Conservation (phyloP, 2,888 invertebrate species). For the Daptonema setosum region DNA sequence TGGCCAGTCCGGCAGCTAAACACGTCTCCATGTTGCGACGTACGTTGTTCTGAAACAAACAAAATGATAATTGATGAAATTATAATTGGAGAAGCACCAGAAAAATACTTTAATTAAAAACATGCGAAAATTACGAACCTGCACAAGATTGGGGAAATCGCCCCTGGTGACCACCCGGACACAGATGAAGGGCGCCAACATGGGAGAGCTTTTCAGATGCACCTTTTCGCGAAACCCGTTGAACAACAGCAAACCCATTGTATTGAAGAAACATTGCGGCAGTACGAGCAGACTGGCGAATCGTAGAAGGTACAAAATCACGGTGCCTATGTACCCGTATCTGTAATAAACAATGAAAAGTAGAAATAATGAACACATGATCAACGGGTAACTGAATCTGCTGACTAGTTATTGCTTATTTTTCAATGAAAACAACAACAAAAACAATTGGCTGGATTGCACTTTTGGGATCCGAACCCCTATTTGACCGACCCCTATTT, state of each 20-base stretch:
- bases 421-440: neutral
- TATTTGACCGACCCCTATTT: too few species aligned
- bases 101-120: constrained; percentile 1
- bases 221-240: constrained; percentile 86
- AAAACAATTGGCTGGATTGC: neutral
- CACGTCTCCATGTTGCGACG: constrained; percentile 21
- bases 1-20: constrained; percentile 65
- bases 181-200: constrained; percentile 77
- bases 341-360: neutral
- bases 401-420: too few species aligned
- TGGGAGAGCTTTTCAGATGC: constrained; percentile 60
- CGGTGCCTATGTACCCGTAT: constrained; percentile 21
- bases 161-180: constrained; percentile 80
- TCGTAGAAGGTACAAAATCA: constrained; percentile 20
- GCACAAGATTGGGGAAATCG: constrained; percentile 71
- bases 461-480: too few species aligned
- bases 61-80: neutral
- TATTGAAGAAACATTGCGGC: constrained; percentile 26
- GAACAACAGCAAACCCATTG: constrained; percentile 46
- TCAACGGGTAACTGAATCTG: too few species aligned
- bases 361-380: too few species aligned
- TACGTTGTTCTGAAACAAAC: constrained; percentile 22
- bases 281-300: constrained; percentile 24
- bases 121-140: neutral
- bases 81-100: constrained; percentile 1